phyloP scores from a whole-genome alignment of 2,888 invertebrate species.

The Nomada fabriciana region DNA sequence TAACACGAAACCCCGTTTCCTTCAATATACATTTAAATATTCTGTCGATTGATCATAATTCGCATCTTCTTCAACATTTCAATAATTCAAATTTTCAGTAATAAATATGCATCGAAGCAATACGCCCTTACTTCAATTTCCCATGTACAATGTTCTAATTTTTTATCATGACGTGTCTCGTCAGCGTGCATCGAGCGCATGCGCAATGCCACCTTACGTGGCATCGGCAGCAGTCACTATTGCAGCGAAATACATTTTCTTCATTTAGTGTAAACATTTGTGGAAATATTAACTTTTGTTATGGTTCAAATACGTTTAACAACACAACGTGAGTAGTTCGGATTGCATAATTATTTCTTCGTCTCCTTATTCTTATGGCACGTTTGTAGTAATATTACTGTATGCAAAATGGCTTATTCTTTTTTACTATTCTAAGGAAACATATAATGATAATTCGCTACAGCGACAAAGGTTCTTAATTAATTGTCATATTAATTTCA shows the following conservation, averaged over 20 bases:
- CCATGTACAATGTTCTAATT: slow-evolving; percentile 51
- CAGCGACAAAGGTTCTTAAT: background rate
- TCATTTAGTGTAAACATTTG: slow-evolving; percentile 79
- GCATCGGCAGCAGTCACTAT: slow-evolving; percentile 83
- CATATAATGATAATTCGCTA: slow-evolving; percentile 30
- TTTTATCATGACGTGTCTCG: slow-evolving; percentile 78
- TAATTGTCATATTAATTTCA: background rate
- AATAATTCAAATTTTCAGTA: background rate
- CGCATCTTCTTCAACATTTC: background rate
- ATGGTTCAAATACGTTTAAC: slow-evolving; percentile 77
- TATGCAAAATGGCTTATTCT: slow-evolving; percentile 71
- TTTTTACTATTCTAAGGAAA: slow-evolving; percentile 43
- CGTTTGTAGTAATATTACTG: background rate
- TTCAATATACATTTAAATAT: background rate
- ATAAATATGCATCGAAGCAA: slow-evolving; percentile 24
- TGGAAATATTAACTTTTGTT: slow-evolving; percentile 77
- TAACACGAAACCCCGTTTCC: background rate
- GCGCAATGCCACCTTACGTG: slow-evolving; percentile 87
- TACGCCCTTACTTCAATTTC: slow-evolving; percentile 10
- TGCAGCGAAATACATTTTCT: slow-evolving; percentile 76
- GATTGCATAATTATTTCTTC: slow-evolving; percentile 5
- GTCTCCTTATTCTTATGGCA: background rate
- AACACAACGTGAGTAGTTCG: slow-evolving; percentile 76
- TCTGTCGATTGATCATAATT: background rate
- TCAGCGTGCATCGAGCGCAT: slow-evolving; percentile 82